Percentiles rank a stretch among this genome's conserved stretches.
Conservation (phyloP, 2,113 vertebrate species). For the Silurus glanis region DNA sequence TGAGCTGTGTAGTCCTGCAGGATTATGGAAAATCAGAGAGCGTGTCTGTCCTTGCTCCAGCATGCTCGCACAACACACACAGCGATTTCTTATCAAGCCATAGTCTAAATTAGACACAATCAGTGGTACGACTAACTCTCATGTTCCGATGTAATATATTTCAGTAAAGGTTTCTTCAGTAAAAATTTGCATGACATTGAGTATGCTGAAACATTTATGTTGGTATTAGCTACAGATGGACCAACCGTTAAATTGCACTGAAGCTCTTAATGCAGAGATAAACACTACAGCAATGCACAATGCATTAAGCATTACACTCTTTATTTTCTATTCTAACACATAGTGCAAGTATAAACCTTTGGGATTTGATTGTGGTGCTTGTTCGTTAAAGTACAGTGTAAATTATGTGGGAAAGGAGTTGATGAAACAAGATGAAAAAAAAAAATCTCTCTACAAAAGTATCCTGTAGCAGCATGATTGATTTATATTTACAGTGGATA, state of each 20-base stretch:
- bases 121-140: too few relatives aligned
- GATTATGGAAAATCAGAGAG: conserved; percentile 16
- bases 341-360: not conserved
- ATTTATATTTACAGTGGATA: not conserved
- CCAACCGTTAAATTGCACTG: not conserved
- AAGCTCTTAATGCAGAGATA: not conserved
- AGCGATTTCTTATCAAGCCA: not conserved
- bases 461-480: not conserved
- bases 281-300: not conserved
- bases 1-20: not conserved
- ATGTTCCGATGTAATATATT: conserved; percentile 10
- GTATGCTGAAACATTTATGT: not conserved
- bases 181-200: not conserved
- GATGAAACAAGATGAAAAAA: not conserved
- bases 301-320: not conserved
- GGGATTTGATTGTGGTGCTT: not conserved
- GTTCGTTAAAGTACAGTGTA: not conserved
- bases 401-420: not conserved
- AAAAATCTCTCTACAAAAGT: not conserved
- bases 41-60: conserved; percentile 27
- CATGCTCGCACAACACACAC: not conserved
- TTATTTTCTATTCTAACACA: not conserved
- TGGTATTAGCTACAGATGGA: not conserved
- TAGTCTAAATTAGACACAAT: not conserved
- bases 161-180: not conserved